Evolutionary conservation across 2,888 invertebrate genomes (phyloP).

Genomic region (Cataglyphis cursor): DNA sequence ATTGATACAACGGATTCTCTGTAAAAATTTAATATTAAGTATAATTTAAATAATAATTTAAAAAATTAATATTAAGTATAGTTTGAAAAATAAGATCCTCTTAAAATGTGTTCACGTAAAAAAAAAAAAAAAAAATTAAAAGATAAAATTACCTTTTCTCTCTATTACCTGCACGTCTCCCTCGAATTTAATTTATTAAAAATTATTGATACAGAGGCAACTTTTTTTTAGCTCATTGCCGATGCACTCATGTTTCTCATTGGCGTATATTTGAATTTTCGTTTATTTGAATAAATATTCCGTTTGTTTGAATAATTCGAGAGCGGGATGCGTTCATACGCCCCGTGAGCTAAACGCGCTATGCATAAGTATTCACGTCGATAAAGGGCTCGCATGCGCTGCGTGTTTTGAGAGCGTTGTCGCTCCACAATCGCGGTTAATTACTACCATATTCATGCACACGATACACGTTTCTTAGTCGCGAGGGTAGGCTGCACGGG

Average conservation of each 20-base stretch:
- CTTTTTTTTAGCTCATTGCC: not conserved
- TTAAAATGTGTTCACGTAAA: not conserved
- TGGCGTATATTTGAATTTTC: not conserved
- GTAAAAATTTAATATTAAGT: not conserved
- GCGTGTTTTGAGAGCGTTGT: conserved; percentile 65
- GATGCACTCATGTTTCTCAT: not conserved
- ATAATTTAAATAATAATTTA: not conserved
- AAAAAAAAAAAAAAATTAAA: not conserved
- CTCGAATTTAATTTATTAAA: not conserved
- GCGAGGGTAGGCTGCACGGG: conserved; percentile 53
- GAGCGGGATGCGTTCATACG: conserved; percentile 34
- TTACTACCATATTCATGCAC: conserved; percentile 74
- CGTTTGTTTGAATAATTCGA: conserved; percentile 42
- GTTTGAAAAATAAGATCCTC: not conserved
- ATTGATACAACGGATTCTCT: not conserved
- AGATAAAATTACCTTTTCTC: not conserved
- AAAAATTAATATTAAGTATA: not conserved
- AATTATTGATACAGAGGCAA: not conserved
- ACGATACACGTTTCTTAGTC: conserved; percentile 69
- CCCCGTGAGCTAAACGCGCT: conserved; percentile 33
- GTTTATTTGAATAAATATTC: conserved; percentile 26
- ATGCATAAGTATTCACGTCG: conserved; percentile 41
- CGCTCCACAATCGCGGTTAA: conserved; percentile 75
- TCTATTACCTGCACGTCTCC: not conserved
- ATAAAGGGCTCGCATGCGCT: conserved; percentile 64